Evolutionary conservation across 2,888 invertebrate species (phyloP).

Genomic region (Dynastes maya): DNA sequence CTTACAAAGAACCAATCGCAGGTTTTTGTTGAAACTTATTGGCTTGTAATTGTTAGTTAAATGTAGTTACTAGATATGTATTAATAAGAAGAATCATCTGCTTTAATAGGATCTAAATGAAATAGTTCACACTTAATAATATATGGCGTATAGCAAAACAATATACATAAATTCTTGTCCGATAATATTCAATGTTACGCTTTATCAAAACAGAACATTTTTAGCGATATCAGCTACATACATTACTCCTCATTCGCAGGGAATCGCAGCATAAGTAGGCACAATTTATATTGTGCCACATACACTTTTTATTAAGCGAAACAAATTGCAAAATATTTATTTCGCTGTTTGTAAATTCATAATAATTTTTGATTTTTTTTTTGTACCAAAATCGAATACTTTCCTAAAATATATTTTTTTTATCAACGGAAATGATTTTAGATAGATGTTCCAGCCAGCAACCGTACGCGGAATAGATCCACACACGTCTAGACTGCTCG

Average conservation of each 20-base stretch:
- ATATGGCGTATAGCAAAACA: not conserved
- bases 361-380: not conserved
- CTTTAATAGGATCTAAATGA: not conserved
- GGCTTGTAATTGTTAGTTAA: too few species aligned
- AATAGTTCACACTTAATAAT: not conserved
- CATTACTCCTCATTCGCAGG: not conserved
- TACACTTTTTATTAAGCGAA: not conserved
- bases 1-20: too few species aligned
- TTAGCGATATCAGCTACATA: conserved; percentile 20
- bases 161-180: not conserved
- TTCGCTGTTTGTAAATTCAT: not conserved
- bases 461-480: not conserved
- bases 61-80: too few species aligned
- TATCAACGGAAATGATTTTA: conserved; percentile 2
- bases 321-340: not conserved
- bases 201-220: conserved; percentile 29
- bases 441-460: not conserved
- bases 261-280: not conserved
- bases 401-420: not conserved
- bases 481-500: conserved; percentile 18
- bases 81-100: not conserved
- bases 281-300: not conserved
- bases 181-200: conserved; percentile 12
- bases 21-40: too few species aligned
- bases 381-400: not conserved